phyloP scores from a whole-genome alignment of 2,888 invertebrate genomes.

The Acrocyrtus sp. region DNA sequence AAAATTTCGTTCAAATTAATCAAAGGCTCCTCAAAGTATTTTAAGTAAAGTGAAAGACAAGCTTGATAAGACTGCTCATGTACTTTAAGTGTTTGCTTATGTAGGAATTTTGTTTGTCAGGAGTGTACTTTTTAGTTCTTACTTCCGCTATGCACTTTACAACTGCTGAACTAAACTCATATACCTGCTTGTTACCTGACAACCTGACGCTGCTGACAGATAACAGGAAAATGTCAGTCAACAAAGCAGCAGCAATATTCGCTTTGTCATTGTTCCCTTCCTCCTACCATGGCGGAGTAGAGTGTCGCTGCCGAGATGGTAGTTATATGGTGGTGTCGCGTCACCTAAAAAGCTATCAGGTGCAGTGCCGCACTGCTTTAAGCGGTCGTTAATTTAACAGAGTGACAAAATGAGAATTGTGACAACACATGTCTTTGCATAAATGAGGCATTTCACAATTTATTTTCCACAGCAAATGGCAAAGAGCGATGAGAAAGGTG shows the following conservation, averaged over 20 bases:
- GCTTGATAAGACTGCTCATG: no score
- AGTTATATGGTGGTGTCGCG: neutral
- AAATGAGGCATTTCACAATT: neutral
- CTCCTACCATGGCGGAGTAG: neutral
- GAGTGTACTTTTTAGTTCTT: no score
- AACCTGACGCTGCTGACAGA: conserved; percentile 27
- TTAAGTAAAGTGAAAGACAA: no score
- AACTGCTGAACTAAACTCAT: neutral
- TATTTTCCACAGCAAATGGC: neutral
- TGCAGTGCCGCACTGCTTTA: no score
- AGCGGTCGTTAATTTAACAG: no score
- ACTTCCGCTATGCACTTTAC: neutral
- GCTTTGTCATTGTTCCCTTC: conserved; percentile 41
- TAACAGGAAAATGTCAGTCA: conserved; percentile 30
- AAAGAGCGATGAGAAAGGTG: no score
- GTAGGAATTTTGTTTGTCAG: no score
- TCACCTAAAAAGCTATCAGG: neutral
- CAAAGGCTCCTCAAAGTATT: no score
- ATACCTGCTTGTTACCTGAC: neutral
- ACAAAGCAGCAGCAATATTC: conserved; percentile 6
- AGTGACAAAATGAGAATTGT: neutral
- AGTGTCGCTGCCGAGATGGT: neutral
- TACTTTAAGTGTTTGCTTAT: no score
- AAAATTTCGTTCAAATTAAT: no score
- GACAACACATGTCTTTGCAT: neutral